Base-by-base conservation (phyloP, 1,140 invertebrate genomes). In the Drosophila ironensis region DNA sequence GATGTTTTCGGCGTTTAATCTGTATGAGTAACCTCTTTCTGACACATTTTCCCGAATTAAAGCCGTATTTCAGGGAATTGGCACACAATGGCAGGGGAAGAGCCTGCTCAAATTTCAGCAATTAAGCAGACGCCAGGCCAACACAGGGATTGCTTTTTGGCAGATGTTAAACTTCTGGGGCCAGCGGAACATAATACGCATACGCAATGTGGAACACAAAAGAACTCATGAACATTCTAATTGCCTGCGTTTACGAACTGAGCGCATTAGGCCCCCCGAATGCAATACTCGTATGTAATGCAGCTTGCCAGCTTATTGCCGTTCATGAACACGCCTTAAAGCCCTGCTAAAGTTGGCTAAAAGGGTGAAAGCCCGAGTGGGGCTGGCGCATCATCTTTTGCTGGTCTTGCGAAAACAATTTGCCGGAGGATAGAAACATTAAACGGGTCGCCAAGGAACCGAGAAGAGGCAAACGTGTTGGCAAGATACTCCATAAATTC, bases 191-290 rank as follows among this genome's bases (percentile, higher is more conserved):
- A 72, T 54, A 73, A 51, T 73, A 73, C 64, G 76, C 70, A 80
- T 78, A 78, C 74, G 76, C 64, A 50, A 56, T 73, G 75, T 54
- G 28, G 4, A 14, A 33, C 30, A 33, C 30, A 33, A 33, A 12
- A 5, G 30, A 16, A 14, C 51, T 33, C 30, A 46, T 50, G 57
- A 71, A 64, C 70, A 47, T 67, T 80, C 73, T 74, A 84, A 84
- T 84, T 75, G 80, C 80, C 22, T 59, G 80, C 74, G 37, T 74
- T 74, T 66, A 61, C 52, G 72, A 63, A 71, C 64, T 80, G 59
- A 30, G 54, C 27, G 37, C 74, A 86, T 74, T 80, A 86, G 67
- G 64, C 52, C 33, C 30, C 52, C 33, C 30, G 46, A 78, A 53
- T 38, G 76, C 75, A 64, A 52, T 38, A n/a, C n/a, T n/a, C n/a